A percentile compares a stretch with the other conserved stretches of the same genome.
Conservation (phyloP, 2,888 invertebrate genomes). For the Ommatoiulus sabulosus region DNA sequence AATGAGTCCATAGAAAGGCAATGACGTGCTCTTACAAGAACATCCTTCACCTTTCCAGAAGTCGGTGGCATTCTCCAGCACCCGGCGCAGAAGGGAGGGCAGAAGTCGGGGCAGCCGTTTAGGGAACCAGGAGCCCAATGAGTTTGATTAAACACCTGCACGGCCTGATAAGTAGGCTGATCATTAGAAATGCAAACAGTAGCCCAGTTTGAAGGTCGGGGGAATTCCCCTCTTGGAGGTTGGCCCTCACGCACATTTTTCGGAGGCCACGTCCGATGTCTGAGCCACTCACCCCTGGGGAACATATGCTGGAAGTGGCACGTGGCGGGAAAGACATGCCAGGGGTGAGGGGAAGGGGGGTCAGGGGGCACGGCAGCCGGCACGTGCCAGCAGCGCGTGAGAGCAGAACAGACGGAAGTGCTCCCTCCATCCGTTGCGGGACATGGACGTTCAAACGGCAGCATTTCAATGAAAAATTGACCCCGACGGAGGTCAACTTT, state of each 20-base stretch:
- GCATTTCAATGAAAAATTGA: background rate
- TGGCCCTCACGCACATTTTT: background rate
- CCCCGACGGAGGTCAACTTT: background rate
- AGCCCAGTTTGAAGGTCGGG: conserved; percentile 32
- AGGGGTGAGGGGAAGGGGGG: too few species aligned
- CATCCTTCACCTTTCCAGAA: background rate
- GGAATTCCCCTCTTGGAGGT: background rate
- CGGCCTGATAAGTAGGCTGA: conserved; percentile 35
- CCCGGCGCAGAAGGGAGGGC: background rate
- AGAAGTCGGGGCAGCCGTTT: background rate
- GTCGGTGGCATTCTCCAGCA: background rate
- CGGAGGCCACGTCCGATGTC: background rate
- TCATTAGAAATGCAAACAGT: conserved; percentile 29
- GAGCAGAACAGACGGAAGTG: conserved; percentile 19
- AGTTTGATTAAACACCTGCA: conserved; percentile 31
- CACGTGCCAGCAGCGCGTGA: conserved; percentile 19
- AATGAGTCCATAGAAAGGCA: background rate
- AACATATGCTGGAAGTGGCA: background rate
- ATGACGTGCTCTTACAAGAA: background rate
- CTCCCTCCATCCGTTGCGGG: background rate
- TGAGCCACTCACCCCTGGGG: background rate
- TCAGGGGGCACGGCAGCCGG: background rate
- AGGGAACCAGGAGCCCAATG: background rate
- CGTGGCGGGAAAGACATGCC: background rate
- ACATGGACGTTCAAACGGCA: background rate